Conservation (phyloP, 2,888 invertebrate genomes). For the Candidula unifasciata region DNA sequence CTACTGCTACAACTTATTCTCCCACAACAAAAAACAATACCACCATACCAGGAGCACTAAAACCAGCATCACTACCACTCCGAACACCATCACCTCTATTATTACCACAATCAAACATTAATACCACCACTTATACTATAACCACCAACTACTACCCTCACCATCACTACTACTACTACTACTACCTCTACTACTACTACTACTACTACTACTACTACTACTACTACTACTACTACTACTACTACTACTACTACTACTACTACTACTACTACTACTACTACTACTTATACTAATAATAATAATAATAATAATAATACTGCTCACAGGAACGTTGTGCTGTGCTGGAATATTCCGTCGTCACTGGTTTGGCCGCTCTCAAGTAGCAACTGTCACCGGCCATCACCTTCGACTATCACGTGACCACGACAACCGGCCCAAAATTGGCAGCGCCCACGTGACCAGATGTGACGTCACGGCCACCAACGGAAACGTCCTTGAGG, state of each 20-base stretch:
- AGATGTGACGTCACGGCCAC: conserved; percentile 83
- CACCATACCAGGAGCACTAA: no score
- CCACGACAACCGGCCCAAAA: conserved; percentile 63
- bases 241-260: neutral
- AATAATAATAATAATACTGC: no score
- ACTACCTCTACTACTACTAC: neutral
- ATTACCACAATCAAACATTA: neutral
- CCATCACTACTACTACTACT: neutral
- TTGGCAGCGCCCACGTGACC: conserved; percentile 74
- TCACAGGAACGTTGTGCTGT: conserved; percentile 76
- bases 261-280: neutral
- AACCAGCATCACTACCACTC: no score
- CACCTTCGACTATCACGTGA: conserved; percentile 73
- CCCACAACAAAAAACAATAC: neutral
- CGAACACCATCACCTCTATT: no score
- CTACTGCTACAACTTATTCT: neutral
- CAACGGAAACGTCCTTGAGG: conserved; percentile 86
- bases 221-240: conserved; percentile 21
- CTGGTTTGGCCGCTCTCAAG: conserved; percentile 75
- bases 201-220: conserved; percentile 21
- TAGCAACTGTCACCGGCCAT: conserved; percentile 74
- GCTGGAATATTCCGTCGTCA: conserved; percentile 75
- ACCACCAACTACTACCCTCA: neutral
- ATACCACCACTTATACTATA: neutral
- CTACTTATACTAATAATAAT: neutral